These are phyloP conservation scores for Pteria penguin DNA, from an alignment of 2,888 invertebrate species.

Conservation along the genomic window DNA sequence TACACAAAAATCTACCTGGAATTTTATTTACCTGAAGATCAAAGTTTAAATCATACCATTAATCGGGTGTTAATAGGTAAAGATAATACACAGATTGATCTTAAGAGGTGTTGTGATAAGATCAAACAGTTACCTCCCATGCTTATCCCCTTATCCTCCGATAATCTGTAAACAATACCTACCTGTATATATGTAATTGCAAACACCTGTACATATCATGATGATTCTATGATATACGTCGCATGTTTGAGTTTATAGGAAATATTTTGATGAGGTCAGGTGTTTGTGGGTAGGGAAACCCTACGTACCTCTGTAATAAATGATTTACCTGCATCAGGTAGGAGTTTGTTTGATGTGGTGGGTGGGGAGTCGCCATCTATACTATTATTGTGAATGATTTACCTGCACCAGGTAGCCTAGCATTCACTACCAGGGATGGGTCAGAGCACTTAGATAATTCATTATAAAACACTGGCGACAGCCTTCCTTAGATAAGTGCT, in stretches of 20 bases:
- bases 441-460: too few relatives aligned
- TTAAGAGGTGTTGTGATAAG: background rate
- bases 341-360: too few relatives aligned
- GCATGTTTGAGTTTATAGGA: background rate
- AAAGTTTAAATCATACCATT: background rate
- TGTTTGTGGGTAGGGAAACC: too few relatives aligned
- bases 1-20: background rate
- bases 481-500: too few relatives aligned
- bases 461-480: too few relatives aligned
- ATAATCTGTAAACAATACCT: background rate
- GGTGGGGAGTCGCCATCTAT: too few relatives aligned
- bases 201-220: background rate
- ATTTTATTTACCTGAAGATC: background rate
- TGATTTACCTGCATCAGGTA: too few relatives aligned
- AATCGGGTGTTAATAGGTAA: slow-evolving; percentile 7
- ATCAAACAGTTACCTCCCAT: slow-evolving; percentile 5
- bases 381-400: too few relatives aligned
- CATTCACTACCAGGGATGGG: too few relatives aligned
- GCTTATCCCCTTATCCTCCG: background rate
- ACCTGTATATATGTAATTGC: background rate
- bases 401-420: too few relatives aligned
- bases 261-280: too few relatives aligned
- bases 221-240: background rate
- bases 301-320: too few relatives aligned
- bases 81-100: background rate